Percentiles rank a stretch among this genome's conserved stretches.
These are phyloP conservation scores for Psammodynastes pulverulentus DNA, from an alignment of 2,113 vertebrate species.

Conservation along the genomic window DNA sequence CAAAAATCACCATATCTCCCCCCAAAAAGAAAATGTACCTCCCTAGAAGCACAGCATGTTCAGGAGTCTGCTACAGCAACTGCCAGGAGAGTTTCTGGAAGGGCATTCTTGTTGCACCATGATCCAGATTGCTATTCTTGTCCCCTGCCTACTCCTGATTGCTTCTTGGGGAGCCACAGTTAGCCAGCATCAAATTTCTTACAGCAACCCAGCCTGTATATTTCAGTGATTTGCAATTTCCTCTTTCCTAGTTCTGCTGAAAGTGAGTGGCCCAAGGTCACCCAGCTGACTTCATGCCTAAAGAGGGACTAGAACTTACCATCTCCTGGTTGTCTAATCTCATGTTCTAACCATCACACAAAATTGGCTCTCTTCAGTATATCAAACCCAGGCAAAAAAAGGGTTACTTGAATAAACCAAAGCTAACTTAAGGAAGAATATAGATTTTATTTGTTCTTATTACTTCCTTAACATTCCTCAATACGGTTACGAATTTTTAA, in stretches of 20 bases:
- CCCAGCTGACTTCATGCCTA: not conserved
- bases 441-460: not conserved
- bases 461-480: not conserved
- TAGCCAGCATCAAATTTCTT: not conserved
- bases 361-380: not conserved
- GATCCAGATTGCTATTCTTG: not conserved
- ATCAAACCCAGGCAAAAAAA: not conserved
- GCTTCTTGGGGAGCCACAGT: not conserved
- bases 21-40: not conserved
- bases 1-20: not conserved
- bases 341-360: not conserved
- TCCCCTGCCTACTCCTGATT: not conserved
- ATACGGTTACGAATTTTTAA: not conserved
- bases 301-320: not conserved
- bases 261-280: not conserved
- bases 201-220: not conserved
- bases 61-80: not conserved
- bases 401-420: not conserved
- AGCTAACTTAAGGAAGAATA: not conserved
- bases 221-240: not conserved
- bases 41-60: not conserved
- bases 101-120: not conserved
- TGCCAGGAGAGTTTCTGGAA: not conserved
- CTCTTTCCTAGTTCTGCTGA: not conserved
- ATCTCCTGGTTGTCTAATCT: not conserved